phyloP scores from a whole-genome alignment of 2,888 invertebrate species.

The Globia sparganii region DNA sequence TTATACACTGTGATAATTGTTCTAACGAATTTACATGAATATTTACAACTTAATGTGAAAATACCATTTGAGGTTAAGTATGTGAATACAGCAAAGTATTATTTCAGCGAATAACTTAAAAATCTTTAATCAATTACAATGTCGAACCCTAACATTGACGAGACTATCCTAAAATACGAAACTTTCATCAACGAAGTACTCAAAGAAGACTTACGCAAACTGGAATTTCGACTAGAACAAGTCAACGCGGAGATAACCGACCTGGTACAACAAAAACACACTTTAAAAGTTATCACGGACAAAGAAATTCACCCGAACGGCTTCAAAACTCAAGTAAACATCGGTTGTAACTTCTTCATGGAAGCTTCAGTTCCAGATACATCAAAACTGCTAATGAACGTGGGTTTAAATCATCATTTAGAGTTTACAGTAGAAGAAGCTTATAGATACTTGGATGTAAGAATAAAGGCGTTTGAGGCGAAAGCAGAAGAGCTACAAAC shows the following conservation, averaged over 20 bases:
- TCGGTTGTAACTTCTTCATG: conserved; percentile 96
- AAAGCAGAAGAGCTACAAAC: conserved; percentile 91
- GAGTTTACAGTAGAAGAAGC: conserved; percentile 94
- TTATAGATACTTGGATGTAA: conserved; percentile 92
- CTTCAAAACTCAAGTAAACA: conserved; percentile 91
- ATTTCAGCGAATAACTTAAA: neutral
- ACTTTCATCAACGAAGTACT: conserved; percentile 94
- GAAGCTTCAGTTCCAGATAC: conserved; percentile 93
- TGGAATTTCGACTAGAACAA: conserved; percentile 91
- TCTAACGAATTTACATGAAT: neutral
- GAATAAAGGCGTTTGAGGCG: conserved; percentile 91
- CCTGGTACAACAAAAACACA: conserved; percentile 93
- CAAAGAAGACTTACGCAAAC: conserved; percentile 92
- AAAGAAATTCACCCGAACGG: conserved; percentile 87
- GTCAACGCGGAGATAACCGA: conserved; percentile 93
- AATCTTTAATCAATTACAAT: conserved; percentile 61
- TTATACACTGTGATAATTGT: neutral
- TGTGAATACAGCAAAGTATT: conserved; percentile 12
- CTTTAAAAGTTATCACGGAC: conserved; percentile 92
- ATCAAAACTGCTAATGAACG: conserved; percentile 92
- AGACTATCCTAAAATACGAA: conserved; percentile 90
- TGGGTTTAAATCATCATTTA: conserved; percentile 94
- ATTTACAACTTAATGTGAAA: neutral
- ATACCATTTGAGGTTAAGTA: conserved; percentile 45
- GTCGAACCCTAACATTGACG: conserved; percentile 73